Evolutionary conservation across 2,797 vertebrate genomes (phyloP).

Genomic region (Liasis olivaceus): DNA sequence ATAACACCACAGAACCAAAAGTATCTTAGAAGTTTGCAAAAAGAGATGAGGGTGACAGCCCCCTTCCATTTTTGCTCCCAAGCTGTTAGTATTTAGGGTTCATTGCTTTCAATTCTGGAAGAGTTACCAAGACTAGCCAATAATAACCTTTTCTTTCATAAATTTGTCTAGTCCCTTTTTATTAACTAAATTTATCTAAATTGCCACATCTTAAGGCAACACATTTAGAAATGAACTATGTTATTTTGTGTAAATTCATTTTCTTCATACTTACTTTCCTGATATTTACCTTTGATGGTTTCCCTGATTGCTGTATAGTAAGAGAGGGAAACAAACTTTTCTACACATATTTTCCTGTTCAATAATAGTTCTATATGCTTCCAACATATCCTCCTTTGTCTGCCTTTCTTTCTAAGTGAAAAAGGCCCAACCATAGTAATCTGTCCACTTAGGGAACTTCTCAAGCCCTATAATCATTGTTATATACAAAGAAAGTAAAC

Average conservation of each 20-base stretch:
- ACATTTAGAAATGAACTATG: not conserved
- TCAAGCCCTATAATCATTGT: not conserved
- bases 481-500: not conserved
- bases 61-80: not conserved
- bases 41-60: not conserved
- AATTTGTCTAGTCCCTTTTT: not conserved
- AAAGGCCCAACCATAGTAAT: too few relatives aligned
- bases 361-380: too few relatives aligned
- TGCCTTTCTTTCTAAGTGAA: too few relatives aligned
- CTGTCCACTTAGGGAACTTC: too few relatives aligned
- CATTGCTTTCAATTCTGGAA: not conserved
- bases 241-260: not conserved
- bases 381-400: too few relatives aligned
- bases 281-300: too few relatives aligned
- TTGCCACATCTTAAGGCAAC: not conserved
- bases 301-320: too few relatives aligned
- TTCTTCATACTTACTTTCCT: not conserved
- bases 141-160: not conserved
- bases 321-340: too few relatives aligned
- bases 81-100: not conserved
- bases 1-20: too few relatives aligned
- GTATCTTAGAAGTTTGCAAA: not conserved
- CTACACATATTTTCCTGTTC: too few relatives aligned
- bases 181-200: not conserved
- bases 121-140: not conserved